These are phyloP conservation scores for Chrysemys picta DNA, from an alignment of 2,113 vertebrate species.

Conservation along the genomic window DNA sequence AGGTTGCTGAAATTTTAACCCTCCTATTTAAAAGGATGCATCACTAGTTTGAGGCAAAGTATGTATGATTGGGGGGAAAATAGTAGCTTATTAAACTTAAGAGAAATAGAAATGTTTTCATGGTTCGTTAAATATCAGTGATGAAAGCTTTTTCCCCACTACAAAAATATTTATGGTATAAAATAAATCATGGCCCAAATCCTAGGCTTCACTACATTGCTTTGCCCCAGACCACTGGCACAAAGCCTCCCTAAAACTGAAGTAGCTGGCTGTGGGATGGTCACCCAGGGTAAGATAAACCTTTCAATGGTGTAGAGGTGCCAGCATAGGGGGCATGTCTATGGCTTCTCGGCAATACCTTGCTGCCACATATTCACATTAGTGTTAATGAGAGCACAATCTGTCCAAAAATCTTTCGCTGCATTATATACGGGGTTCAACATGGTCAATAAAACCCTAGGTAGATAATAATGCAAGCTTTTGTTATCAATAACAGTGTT, in stretches of 20 bases:
- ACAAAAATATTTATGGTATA: neutral
- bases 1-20: neutral
- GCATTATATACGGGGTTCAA: neutral
- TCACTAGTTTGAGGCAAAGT: neutral
- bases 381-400: neutral
- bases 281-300: neutral
- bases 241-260: neutral
- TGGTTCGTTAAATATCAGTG: neutral
- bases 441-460: neutral
- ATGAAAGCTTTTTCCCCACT: neutral
- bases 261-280: neutral
- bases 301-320: neutral
- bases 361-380: neutral
- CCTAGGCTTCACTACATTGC: neutral
- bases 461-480: neutral
- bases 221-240: neutral
- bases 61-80: neutral
- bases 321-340: neutral
- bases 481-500: neutral
- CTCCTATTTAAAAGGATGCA: neutral
- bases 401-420: fast-evolving
- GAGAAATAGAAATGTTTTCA: neutral
- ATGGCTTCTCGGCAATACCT: neutral
- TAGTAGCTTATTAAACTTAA: neutral
- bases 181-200: neutral